phyloP scores from a whole-genome alignment of 2,888 invertebrate species.

The Luffia ferchaultella region DNA sequence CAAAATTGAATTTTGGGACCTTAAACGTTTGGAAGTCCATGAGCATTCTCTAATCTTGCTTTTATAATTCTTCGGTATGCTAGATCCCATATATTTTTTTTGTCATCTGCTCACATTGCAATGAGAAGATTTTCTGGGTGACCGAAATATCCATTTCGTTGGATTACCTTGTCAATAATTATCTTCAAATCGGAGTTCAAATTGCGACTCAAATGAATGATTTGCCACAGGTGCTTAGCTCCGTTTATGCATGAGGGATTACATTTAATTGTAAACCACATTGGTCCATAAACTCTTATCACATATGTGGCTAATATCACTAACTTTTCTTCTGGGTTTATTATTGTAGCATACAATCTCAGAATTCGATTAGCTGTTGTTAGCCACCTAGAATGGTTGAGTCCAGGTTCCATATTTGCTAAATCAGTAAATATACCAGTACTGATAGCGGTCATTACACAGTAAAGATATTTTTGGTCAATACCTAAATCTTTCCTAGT shows the following conservation, averaged over 20 bases:
- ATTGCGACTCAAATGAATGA: slow-evolving; percentile 9
- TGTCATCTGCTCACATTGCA: slow-evolving; percentile 18
- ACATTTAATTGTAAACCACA: slow-evolving; percentile 19
- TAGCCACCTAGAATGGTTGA: slow-evolving; percentile 8
- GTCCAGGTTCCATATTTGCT: not conserved
- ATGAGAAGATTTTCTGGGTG: slow-evolving; percentile 22
- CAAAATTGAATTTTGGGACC: too few species aligned
- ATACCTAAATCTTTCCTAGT: slow-evolving; percentile 12
- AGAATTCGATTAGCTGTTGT: slow-evolving; percentile 16
- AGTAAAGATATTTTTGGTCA: slow-evolving; percentile 16
- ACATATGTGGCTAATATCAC: slow-evolving; percentile 14
- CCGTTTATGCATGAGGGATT: slow-evolving; percentile 20
- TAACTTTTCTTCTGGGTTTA: slow-evolving; percentile 12
- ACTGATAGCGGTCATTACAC: too few species aligned
- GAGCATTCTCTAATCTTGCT: too few species aligned
- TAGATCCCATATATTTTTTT: slow-evolving; percentile 17
- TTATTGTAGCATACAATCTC: slow-evolving; percentile 14
- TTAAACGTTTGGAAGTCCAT: too few species aligned
- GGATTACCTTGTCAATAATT: slow-evolving; percentile 8
- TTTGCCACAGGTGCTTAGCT: slow-evolving; percentile 15
- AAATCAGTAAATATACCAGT: not conserved
- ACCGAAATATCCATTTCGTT: slow-evolving; percentile 17
- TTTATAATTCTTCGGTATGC: slow-evolving; percentile 18
- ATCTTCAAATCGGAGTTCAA: slow-evolving; percentile 8
- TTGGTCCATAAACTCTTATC: slow-evolving; percentile 19